Base-by-base conservation (phyloP, 2,797 vertebrate species). In the Tauraco hartlaubi region DNA sequence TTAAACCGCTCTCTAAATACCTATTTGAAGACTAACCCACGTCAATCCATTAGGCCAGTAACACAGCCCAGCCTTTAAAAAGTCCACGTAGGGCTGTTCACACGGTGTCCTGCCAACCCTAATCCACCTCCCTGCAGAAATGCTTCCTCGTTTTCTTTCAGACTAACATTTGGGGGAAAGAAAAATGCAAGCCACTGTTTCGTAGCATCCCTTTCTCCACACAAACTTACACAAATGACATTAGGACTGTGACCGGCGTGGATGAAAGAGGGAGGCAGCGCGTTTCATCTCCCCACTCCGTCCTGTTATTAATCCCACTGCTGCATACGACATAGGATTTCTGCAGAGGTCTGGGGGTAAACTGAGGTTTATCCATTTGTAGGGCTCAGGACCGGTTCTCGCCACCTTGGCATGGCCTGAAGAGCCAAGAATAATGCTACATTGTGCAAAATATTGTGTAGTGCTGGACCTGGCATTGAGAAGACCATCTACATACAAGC, bases 21-120 rank as follows among this genome's bases (percentile, higher is more conserved):
- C 80, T 74, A 56, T 95, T 96, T 94, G 88, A 71, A 95, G 73
- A 80, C 74, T 92, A 94, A 93, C 92, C 73, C 92, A 82, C 52
- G 88, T 33, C 79, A 72, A 86, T 79, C 78, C 82, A 64, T 88
- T 90, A 91, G 94, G 88, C 92, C 90, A 51, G 48, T 92, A 79
- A 90, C 85, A 46, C 54, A 86, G 71, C 37, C 69, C 67, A 54
- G 90, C 90, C 93, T 95, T 92, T 84, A 54, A 69, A 64, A 92
- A 85, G 92, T 94, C 96, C 82, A 82, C 1, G 1, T 12, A 78
- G 88, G 63, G 85, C 90, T 93, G 79, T 78, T 88, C 78, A 80
- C 79, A 11, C 5, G 4, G 71, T 81, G 92, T 92, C 92, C 95
- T 75, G 64, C 77, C 96, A 95, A 23, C 77, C 41, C 59, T 92